A percentile compares a stretch with the other conserved stretches of the same genome.
These are phyloP conservation scores for Diuraphis noxia DNA, from an alignment of 1,140 invertebrate genomes.

Conservation along the genomic window DNA sequence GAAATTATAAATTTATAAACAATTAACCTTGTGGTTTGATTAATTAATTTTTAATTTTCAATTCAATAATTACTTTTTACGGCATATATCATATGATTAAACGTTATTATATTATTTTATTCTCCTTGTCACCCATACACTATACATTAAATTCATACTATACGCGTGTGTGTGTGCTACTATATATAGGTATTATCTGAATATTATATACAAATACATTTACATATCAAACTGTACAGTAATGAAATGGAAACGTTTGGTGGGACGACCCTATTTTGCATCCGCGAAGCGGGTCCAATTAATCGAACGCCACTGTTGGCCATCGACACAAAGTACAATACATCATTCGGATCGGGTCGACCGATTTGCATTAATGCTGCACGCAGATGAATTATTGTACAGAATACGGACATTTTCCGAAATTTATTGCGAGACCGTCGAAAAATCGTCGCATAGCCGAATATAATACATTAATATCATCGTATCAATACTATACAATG, in stretches of 20 bases:
- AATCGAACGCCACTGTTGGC: not conserved
- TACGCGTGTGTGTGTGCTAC: too few relatives aligned
- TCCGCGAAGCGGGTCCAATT: not conserved
- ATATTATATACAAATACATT: too few relatives aligned
- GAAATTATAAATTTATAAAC: not conserved
- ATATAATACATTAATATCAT: not conserved
- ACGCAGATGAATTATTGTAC: not conserved
- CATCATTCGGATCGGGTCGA: not conserved
- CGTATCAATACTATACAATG: not conserved
- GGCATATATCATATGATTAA: not conserved
- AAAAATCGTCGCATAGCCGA: not conserved
- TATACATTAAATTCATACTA: too few relatives aligned
- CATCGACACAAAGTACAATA: not conserved
- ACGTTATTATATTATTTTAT: not conserved
- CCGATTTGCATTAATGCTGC: not conserved
- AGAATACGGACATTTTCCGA: not conserved
- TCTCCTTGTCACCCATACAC: not conserved
- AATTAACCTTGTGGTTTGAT: not conserved
- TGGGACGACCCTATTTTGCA: not conserved
- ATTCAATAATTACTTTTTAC: not conserved
- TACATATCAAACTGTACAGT: too few relatives aligned
- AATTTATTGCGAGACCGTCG: not conserved
- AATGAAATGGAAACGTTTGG: too few relatives aligned
- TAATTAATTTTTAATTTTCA: not conserved
- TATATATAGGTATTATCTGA: too few relatives aligned